These are phyloP conservation scores for Acleris sparsana DNA, from an alignment of 2,888 invertebrate species.

Conservation along the genomic window DNA sequence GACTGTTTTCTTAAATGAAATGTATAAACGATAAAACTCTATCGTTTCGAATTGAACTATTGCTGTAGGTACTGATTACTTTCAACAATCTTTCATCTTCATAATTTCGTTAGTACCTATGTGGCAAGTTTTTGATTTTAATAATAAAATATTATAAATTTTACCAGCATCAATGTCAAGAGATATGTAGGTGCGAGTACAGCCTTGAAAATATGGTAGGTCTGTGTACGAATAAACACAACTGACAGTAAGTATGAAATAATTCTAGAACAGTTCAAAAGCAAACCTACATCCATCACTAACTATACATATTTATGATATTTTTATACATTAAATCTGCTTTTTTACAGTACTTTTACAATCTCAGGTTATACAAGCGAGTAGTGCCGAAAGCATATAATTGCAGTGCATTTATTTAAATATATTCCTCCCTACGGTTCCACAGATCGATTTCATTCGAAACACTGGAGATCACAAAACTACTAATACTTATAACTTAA, in stretches of 20 bases:
- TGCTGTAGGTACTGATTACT: too few species aligned
- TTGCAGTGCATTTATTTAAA: conserved; percentile 6
- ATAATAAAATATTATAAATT: too few species aligned
- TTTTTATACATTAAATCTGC: not conserved
- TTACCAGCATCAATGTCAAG: too few species aligned
- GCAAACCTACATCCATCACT: not conserved
- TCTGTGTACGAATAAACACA: not conserved
- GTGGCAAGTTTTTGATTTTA: too few species aligned
- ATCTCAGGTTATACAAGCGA: conserved; percentile 9
- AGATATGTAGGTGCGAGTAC: too few species aligned
- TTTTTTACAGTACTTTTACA: conserved; percentile 11
- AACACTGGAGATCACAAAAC: conserved; percentile 76
- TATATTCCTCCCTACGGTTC: conserved; percentile 45
- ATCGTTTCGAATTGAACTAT: too few species aligned
- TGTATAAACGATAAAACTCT: too few species aligned
- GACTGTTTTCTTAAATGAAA: too few species aligned
- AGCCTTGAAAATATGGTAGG: not conserved
- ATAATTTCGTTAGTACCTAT: too few species aligned
- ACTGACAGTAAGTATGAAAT: not conserved
- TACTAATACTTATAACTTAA: conserved; percentile 67
- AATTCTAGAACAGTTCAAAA: not conserved
- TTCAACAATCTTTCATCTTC: too few species aligned
- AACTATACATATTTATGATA: not conserved
- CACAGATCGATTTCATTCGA: conserved; percentile 66
- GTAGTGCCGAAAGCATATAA: conserved; percentile 12